These are phyloP conservation scores for Psophia crepitans DNA, from an alignment of 2,113 vertebrate species.

Conservation along the genomic window DNA sequence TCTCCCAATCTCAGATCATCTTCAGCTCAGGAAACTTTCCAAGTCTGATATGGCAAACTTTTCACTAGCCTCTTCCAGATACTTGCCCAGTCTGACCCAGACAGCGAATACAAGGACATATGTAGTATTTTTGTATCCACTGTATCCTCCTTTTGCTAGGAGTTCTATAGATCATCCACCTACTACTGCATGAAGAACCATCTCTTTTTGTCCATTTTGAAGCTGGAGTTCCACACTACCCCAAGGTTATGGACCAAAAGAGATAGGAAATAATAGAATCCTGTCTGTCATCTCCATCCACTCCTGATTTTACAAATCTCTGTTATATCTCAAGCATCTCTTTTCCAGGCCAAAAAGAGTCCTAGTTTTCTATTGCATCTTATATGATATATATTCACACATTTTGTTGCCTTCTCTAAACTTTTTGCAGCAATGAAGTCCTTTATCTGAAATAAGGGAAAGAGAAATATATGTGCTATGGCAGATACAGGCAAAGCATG, in stretches of 20 bases:
- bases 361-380: neutral
- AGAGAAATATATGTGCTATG: neutral
- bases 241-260: neutral
- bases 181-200: neutral
- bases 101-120: neutral
- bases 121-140: neutral
- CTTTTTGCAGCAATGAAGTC: neutral
- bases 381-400: neutral
- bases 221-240: neutral
- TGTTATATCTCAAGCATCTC: neutral
- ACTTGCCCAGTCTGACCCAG: neutral
- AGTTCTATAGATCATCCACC: neutral
- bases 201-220: neutral
- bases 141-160: neutral
- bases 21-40: neutral
- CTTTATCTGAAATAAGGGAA: neutral
- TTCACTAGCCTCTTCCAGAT: neutral
- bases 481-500: neutral
- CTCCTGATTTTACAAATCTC: neutral
- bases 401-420: neutral
- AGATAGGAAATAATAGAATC: neutral
- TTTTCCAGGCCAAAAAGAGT: neutral
- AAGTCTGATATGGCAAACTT: neutral
- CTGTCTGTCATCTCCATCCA: neutral
- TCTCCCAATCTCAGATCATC: neutral